Conservation (phyloP, 2,797 vertebrate genomes). For the Helostoma temminkii region DNA sequence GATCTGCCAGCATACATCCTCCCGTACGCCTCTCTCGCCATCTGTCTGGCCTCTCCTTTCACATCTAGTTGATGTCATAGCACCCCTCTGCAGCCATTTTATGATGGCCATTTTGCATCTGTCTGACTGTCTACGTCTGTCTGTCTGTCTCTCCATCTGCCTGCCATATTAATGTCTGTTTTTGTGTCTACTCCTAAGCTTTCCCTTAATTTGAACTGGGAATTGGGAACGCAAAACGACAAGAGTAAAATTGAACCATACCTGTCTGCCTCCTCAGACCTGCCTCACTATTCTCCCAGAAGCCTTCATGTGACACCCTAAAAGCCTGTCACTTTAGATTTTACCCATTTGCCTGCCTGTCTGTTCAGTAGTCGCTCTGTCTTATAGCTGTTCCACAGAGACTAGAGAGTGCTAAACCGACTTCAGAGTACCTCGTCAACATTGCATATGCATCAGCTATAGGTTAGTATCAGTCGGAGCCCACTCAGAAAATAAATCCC, state of each 20-base stretch:
- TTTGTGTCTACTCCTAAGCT: conserved; percentile 35
- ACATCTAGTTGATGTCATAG: conserved; percentile 54
- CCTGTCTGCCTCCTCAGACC: conserved; percentile 43
- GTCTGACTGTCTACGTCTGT: conserved; percentile 33
- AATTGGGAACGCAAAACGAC: conserved; percentile 58
- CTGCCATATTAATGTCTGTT: conserved; percentile 34
- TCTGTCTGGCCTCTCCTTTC: conserved; percentile 63
- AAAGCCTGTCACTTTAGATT: conserved; percentile 60
- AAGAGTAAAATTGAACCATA: conserved; percentile 53
- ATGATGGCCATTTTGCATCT: conserved; percentile 55
- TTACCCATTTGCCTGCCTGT: conserved; percentile 32
- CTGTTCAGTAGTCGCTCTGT: conserved; percentile 15
- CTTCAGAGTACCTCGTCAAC: conserved; percentile 19
- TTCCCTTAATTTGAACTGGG: conserved; percentile 61
- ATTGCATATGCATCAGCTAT: not conserved
- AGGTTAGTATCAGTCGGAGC: conserved; percentile 20
- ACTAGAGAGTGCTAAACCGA: conserved; percentile 34
- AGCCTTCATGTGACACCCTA: conserved; percentile 43
- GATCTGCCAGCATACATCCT: conserved; percentile 54
- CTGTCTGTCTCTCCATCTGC: conserved; percentile 53
- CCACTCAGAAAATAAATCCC: conserved; percentile 5
- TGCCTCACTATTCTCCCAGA: conserved; percentile 41
- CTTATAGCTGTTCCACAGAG: conserved; percentile 16
- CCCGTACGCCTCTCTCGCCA: conserved; percentile 54
- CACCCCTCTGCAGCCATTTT: conserved; percentile 51